Conservation (phyloP, 2,113 vertebrate genomes). For the Tylochromis polylepis region DNA sequence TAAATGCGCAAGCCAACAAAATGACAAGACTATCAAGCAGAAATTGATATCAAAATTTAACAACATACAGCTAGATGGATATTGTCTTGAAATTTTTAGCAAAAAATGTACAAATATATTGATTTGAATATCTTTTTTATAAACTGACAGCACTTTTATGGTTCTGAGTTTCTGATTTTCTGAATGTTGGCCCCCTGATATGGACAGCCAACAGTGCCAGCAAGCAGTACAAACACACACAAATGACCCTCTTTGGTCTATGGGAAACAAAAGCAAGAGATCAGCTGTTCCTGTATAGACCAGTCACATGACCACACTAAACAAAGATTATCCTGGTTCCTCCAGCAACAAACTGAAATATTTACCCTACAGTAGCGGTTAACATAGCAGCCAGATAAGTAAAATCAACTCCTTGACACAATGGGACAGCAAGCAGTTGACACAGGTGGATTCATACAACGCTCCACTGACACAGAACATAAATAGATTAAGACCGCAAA, state of each 20-base stretch:
- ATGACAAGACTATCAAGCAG: not conserved
- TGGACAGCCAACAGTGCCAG: not conserved
- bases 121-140: not conserved
- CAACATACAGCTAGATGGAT: not conserved
- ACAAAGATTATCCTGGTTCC: conserved; percentile 55
- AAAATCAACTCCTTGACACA: conserved; percentile 18
- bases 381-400: conserved; percentile 29
- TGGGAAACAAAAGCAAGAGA: conserved; percentile 39
- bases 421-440: not conserved
- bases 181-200: not conserved
- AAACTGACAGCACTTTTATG: not conserved
- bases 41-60: not conserved
- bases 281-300: conserved; percentile 43
- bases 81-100: not conserved
- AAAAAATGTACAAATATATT: not conserved
- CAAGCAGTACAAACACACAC: not conserved
- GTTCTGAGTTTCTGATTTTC: not conserved
- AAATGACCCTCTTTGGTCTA: not conserved
- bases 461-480: not conserved
- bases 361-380: conserved; percentile 22
- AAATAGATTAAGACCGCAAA: not conserved
- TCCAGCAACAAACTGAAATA: conserved; percentile 45
- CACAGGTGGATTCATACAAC: not conserved
- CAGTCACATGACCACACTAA: conserved; percentile 30
- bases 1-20: not conserved